These are phyloP conservation scores for Tupaia tana DNA, from an alignment of 2,113 vertebrate species.

Conservation along the genomic window DNA sequence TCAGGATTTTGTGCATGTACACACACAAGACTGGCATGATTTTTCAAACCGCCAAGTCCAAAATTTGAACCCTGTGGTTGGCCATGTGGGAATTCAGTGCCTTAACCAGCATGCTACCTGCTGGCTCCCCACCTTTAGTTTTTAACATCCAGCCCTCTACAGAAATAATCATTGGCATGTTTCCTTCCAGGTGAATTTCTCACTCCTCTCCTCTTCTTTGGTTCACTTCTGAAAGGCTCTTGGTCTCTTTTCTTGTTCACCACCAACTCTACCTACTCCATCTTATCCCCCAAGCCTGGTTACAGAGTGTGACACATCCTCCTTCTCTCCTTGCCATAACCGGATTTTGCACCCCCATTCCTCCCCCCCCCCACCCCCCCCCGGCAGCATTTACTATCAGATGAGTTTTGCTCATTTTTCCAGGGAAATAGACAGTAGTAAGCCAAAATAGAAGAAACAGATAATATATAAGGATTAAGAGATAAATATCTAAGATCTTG, in stretches of 20 bases:
- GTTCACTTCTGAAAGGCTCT: not conserved
- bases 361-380: no score
- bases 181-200: not conserved
- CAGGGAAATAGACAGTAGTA: not conserved
- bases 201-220: not conserved
- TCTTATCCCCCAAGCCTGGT: not conserved
- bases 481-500: not conserved
- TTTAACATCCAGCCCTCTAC: not conserved
- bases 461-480: not conserved
- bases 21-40: no score
- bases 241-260: not conserved
- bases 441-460: not conserved
- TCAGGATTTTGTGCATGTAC: no score
- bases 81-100: no score
- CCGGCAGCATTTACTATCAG: not conserved
- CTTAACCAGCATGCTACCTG: no score
- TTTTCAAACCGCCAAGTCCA: no score
- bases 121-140: no score
- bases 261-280: not conserved
- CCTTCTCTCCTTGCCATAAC: not conserved
- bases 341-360: not conserved
- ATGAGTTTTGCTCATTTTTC: not conserved
- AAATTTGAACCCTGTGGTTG: no score
- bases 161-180: accelerated
- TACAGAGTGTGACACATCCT: not conserved